Base-by-base conservation (phyloP, 2,888 invertebrate genomes). In the Eumacrocentrus americanus region DNA sequence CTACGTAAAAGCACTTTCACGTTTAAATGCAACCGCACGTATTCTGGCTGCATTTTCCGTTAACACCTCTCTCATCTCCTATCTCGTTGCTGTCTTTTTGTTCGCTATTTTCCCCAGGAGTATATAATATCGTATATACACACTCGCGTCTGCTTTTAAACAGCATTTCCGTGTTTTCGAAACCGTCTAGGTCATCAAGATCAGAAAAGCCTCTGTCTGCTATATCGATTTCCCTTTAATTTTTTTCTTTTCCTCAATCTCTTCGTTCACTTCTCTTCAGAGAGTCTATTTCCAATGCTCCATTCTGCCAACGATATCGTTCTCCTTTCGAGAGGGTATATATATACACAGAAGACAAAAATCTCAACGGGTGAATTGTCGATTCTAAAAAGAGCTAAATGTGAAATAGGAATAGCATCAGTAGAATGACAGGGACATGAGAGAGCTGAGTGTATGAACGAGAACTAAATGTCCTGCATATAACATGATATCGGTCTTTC, bases 21-120 rank as follows among this genome's bases (percentile, higher is more conserved):
- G 18, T 47, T 37, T 7, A 35, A 52, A 59, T 59, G 38, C 47
- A 53, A 59, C 53, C 58, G 37, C 58, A 53, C 52, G 46, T 44
- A 46, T 52, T 23, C 9, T 22, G 47, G 22, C 25, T 38, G 47
- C 37, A 53, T 18, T 53, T 53, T 53, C 47, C 50, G 50, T 14
- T 40, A 34, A 46, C 42, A 47, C 50, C 29, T 46, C 12, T 37
- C 37, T 11, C 34, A 12, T 14, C 25, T 52, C 20, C 35, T 23
- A 44, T 52, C 20, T 25, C n/a, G 18, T 18, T 35, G 29, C 22
- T 18, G 11, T 20, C 40, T 35, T 16, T 44, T 51, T 37, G 22
- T 37, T 46, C 38, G 5, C 44, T 22, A 29, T 37, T 34, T 40
- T 29, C 25, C 25, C 7, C 23, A 11, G 11, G 6, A 6, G 9